Conservation (phyloP, 2,113 vertebrate species). For the Speoplatyrhinus poulsoni region DNA sequence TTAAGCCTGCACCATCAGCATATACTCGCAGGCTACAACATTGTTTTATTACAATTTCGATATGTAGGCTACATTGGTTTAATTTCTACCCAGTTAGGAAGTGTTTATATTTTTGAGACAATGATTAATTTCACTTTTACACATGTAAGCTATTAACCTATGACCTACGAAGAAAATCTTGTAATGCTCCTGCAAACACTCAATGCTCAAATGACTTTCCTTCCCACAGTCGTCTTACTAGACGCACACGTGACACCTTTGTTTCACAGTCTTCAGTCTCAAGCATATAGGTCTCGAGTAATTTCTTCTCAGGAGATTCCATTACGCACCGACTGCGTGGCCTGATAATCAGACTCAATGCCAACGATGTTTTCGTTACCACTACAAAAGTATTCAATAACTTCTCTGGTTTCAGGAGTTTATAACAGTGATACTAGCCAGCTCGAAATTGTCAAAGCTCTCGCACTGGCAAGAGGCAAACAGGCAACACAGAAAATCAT, state of each 20-base stretch:
- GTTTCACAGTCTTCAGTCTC: too few species aligned
- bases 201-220: not conserved
- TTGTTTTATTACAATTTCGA: too few species aligned
- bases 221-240: not conserved
- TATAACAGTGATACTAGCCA: too few species aligned
- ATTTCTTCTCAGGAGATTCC: too few species aligned
- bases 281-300: too few species aligned
- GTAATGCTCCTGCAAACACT: not conserved
- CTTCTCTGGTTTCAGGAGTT: too few species aligned
- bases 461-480: not conserved
- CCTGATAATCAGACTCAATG: too few species aligned
- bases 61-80: not conserved
- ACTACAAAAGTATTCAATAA: too few species aligned
- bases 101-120: not conserved
- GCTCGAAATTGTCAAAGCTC: too few species aligned
- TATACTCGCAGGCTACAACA: not conserved
- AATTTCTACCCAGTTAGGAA: not conserved
- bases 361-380: too few species aligned
- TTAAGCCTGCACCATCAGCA: not conserved
- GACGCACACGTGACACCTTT: too few species aligned
- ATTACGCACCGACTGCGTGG: too few species aligned
- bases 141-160: slow-evolving; percentile 6
- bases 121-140: not conserved
- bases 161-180: not conserved
- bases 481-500: not conserved